phyloP scores from a whole-genome alignment of 2,113 vertebrate species.

The Chaetorhynchus papuensis region DNA sequence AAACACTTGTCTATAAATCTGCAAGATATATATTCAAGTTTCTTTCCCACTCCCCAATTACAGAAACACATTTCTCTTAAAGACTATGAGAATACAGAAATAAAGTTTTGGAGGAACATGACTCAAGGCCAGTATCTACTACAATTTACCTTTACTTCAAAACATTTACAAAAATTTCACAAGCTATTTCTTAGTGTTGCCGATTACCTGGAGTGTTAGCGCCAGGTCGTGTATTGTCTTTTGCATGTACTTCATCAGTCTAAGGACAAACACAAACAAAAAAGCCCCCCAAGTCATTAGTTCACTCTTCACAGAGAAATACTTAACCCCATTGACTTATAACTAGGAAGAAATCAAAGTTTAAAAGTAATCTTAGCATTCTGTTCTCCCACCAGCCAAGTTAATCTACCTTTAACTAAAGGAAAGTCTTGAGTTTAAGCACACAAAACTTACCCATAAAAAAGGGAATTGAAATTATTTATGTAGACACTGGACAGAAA shows the following conservation, averaged over 20 bases:
- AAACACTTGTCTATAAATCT: background rate
- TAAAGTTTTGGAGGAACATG: background rate
- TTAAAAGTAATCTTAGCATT: background rate
- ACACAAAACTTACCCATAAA: background rate
- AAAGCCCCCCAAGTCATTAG: background rate
- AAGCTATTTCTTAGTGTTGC: background rate
- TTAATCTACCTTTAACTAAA: background rate
- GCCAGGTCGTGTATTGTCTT: constrained; percentile 91
- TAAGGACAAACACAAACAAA: constrained; percentile 33
- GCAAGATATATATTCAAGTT: background rate
- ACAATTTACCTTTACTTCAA: background rate
- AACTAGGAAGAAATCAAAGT: background rate
- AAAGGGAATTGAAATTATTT: background rate
- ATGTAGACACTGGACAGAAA: background rate
- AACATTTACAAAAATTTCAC: background rate
- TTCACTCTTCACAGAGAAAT: background rate
- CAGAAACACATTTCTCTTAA: background rate
- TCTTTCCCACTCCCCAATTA: background rate
- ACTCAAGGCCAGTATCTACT: background rate
- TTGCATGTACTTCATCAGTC: constrained; percentile 96
- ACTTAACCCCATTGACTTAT: background rate
- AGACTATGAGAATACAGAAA: background rate
- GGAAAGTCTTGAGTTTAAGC: background rate
- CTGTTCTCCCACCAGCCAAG: background rate
- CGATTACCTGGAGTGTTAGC: constrained; percentile 83